Conservation (phyloP, 2,797 vertebrate species). For the Nyctibius grandis region DNA sequence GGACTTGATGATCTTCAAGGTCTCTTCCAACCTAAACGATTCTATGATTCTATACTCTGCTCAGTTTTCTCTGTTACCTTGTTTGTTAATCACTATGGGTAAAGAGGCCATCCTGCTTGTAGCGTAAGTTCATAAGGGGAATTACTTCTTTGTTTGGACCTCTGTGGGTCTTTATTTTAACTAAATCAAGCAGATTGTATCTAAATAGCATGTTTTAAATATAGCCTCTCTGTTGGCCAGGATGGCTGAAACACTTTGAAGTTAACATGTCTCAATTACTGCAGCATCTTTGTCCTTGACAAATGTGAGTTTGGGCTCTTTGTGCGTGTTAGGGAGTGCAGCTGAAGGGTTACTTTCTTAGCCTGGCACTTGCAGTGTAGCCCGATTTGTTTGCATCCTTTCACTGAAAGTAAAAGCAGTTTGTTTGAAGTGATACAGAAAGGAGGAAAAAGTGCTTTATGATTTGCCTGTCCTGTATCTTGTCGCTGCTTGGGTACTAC, state of each 20-base stretch:
- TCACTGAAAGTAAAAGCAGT: not conserved
- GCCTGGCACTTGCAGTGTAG: not conserved
- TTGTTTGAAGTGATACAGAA: not conserved
- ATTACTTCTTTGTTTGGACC: not conserved
- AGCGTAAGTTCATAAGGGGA: not conserved
- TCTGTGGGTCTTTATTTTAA: not conserved
- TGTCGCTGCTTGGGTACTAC: not conserved
- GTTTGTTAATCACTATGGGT: not conserved
- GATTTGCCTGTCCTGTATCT: not conserved
- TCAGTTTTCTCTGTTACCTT: not conserved
- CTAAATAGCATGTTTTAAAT: not conserved
- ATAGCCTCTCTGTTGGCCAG: not conserved
- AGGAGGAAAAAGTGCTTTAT: not conserved
- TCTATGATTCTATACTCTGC: not conserved
- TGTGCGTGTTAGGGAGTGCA: accelerated
- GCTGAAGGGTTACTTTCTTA: not conserved
- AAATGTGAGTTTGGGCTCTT: not conserved
- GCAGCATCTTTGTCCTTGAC: not conserved
- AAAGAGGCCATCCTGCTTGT: not conserved
- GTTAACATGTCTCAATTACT: not conserved
- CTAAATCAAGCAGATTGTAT: not conserved
- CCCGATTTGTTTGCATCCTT: not conserved
- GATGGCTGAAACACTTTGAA: not conserved
- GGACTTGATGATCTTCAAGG: too few species aligned
- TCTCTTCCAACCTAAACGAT: too few species aligned